These are phyloP conservation scores for Tinamus guttatus DNA, from an alignment of 2,113 vertebrate species.

Conservation along the genomic window DNA sequence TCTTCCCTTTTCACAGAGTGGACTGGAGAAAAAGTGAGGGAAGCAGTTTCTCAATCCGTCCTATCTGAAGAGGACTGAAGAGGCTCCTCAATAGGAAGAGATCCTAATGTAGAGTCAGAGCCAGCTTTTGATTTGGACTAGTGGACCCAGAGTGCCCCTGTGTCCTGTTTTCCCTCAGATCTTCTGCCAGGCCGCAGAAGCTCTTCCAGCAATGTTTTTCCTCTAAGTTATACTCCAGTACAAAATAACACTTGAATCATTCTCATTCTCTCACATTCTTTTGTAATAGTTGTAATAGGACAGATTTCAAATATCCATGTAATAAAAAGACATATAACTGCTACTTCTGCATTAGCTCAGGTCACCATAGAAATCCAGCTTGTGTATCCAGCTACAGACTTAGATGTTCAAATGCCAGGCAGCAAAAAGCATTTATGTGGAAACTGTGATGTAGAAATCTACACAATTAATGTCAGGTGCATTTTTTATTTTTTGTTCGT, in stretches of 20 bases:
- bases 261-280: background rate
- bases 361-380: background rate
- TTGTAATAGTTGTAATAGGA: background rate
- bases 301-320: background rate
- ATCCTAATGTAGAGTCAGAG: background rate
- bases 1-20: background rate
- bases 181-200: background rate
- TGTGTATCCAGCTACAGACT: background rate
- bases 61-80: background rate
- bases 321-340: background rate
- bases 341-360: conserved; percentile 9
- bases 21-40: background rate
- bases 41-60: background rate
- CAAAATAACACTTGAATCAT: background rate
- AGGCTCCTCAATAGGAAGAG: background rate
- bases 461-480: background rate
- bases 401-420: background rate
- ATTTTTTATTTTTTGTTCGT: background rate
- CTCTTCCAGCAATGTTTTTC: background rate
- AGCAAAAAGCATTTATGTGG: background rate
- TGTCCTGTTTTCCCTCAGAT: conserved; percentile 11
- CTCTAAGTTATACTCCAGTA: background rate
- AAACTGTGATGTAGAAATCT: background rate
- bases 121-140: background rate
- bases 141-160: background rate